These are phyloP conservation scores for Tyrophagus putrescentiae DNA, from an alignment of 1,140 invertebrate genomes.

Conservation along the genomic window DNA sequence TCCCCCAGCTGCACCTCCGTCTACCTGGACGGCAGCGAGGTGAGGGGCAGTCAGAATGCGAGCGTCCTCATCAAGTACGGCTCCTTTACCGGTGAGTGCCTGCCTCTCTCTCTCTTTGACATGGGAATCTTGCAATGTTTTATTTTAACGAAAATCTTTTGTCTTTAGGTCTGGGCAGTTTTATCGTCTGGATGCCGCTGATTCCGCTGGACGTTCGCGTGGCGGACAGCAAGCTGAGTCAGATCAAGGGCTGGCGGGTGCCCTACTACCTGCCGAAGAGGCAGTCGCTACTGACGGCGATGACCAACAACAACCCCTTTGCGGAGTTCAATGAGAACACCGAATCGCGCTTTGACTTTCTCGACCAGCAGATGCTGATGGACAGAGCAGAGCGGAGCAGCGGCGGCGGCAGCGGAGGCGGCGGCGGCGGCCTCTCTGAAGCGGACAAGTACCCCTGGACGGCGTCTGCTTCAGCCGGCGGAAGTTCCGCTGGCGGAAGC, in stretches of 20 bases:
- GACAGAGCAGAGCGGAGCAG: no score
- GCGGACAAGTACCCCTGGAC: not conserved
- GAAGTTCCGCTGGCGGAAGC: no score
- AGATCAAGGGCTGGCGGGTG: conserved; percentile 72
- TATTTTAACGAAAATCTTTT: not conserved
- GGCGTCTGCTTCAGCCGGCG: not conserved
- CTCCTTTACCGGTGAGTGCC: conserved; percentile 58
- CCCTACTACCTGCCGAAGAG: no score
- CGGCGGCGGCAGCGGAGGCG: no score
- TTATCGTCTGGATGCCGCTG: conserved; percentile 93
- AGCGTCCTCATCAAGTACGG: conserved; percentile 85
- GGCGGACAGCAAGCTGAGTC: conserved; percentile 69
- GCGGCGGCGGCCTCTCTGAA: not conserved
- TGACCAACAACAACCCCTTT: no score
- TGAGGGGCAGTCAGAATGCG: conserved; percentile 80
- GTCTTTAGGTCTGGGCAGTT: conserved; percentile 41
- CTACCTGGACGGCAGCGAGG: conserved; percentile 90
- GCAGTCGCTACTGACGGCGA: no score
- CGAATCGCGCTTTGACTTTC: not conserved
- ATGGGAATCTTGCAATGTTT: not conserved
- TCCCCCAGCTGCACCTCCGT: conserved; percentile 89
- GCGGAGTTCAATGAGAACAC: no score
- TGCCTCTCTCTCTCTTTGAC: not conserved
- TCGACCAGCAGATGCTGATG: conserved; percentile 5
- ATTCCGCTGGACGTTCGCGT: conserved; percentile 76